Percentiles rank a stretch among this genome's conserved stretches.
Conservation (phyloP, 1,140 invertebrate genomes). For the Nasonia giraulti region DNA sequence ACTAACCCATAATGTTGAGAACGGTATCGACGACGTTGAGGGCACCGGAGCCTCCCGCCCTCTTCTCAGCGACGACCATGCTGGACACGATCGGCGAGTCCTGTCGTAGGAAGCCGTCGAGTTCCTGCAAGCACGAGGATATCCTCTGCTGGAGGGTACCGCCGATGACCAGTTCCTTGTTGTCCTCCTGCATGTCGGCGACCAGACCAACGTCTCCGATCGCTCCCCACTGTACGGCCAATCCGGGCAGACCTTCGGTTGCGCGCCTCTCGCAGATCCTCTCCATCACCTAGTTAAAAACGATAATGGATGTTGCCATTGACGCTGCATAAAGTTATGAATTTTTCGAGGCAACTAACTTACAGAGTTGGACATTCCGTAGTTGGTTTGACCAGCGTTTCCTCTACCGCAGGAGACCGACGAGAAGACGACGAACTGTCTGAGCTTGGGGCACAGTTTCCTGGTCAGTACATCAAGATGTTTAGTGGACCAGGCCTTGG, state of each 20-base stretch:
- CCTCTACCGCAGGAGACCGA: constrained; percentile 85
- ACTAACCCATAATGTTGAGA: constrained; percentile 71
- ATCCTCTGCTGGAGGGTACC: constrained; percentile 83
- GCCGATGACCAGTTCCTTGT: constrained; percentile 76
- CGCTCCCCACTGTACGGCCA: constrained; percentile 79
- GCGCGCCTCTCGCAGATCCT: constrained; percentile 75
- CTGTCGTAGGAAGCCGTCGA: constrained; percentile 78
- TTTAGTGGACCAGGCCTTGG: constrained; percentile 74
- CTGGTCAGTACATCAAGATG: constrained; percentile 74
- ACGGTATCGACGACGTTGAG: constrained; percentile 71
- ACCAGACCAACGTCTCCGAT: constrained; percentile 77
- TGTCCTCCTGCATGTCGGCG: constrained; percentile 80
- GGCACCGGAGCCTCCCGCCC: constrained; percentile 59
- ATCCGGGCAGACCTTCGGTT: constrained; percentile 73
- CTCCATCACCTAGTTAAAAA: constrained; percentile 72
- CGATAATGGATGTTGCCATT: neutral
- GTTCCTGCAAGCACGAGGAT: constrained; percentile 76
- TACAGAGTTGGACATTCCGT: constrained; percentile 79
- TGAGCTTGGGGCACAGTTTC: constrained; percentile 72
- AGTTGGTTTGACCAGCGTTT: constrained; percentile 87
- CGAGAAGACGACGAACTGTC: constrained; percentile 82
- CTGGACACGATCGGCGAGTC: constrained; percentile 77
- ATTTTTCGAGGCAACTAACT: neutral
- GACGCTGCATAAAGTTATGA: neutral
- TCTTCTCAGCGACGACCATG: constrained; percentile 79